These are phyloP conservation scores for Noturus placidus DNA, from an alignment of 2,113 vertebrate species.

Conservation along the genomic window DNA sequence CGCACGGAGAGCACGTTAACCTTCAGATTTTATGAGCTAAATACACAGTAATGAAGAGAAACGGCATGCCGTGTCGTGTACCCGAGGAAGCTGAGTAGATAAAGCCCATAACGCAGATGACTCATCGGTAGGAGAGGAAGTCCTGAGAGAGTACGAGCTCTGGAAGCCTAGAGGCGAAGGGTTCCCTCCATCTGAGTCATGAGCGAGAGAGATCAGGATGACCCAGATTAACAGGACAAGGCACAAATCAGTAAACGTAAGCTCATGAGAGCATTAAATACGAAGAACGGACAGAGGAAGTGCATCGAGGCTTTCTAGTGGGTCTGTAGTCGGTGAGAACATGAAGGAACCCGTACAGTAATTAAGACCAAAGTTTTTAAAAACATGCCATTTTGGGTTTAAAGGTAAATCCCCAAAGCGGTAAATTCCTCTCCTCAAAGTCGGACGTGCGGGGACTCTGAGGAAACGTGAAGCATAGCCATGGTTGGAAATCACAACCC, in stretches of 20 bases:
- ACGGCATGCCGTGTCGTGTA: neutral
- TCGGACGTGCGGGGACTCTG: neutral
- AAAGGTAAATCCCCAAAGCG: neutral
- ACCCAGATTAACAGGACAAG: conserved; percentile 26
- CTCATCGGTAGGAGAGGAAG: conserved; percentile 36
- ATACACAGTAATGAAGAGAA: conserved; percentile 36
- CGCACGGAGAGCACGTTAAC: neutral
- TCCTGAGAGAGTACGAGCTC: conserved; percentile 39
- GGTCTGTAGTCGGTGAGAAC: neutral
- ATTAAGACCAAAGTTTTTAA: neutral
- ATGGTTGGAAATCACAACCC: neutral
- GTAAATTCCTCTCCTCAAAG: neutral
- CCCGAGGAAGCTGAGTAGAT: conserved; percentile 28
- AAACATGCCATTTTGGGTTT: neutral
- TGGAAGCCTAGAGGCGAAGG: conserved; percentile 19
- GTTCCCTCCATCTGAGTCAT: conserved; percentile 26
- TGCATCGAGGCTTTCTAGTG: neutral
- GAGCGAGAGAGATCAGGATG: neutral
- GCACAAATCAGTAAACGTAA: neutral
- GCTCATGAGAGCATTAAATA: neutral
- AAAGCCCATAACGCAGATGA: conserved; percentile 33
- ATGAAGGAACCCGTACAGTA: neutral
- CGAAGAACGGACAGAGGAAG: neutral
- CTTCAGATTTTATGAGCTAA: conserved; percentile 38
- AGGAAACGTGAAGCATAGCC: neutral